These are phyloP conservation scores for Zaprionus camerounensis DNA, from an alignment of 1,140 invertebrate genomes.

Conservation along the genomic window DNA sequence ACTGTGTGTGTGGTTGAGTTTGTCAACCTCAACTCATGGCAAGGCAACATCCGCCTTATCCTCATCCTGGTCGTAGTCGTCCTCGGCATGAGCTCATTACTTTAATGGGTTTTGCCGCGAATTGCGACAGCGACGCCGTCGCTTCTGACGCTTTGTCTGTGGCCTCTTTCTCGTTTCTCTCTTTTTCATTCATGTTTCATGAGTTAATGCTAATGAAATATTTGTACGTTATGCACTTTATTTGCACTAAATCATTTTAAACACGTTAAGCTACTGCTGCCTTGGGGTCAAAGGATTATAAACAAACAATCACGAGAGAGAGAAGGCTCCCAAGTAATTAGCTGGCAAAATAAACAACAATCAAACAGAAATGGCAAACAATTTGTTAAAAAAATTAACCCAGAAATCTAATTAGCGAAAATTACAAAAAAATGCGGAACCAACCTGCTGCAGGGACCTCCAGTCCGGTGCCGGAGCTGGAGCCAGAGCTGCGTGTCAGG, in stretches of 20 bases:
- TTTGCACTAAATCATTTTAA: slow-evolving; percentile 51
- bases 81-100: slow-evolving; percentile 74
- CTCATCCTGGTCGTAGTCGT: background rate
- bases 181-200: slow-evolving; percentile 23
- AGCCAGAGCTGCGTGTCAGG: slow-evolving; percentile 37
- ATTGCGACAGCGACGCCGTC: background rate
- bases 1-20: slow-evolving; percentile 39
- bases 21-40: slow-evolving; percentile 63
- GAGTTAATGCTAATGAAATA: slow-evolving; percentile 56
- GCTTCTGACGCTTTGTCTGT: slow-evolving; percentile 21
- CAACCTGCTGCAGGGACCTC: background rate
- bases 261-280: background rate
- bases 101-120: slow-evolving; percentile 65
- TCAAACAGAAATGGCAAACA: slow-evolving; percentile 53
- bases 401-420: slow-evolving; percentile 80
- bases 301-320: slow-evolving; percentile 29
- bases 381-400: slow-evolving; percentile 66
- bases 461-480: background rate
- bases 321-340: slow-evolving; percentile 56
- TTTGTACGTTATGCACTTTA: slow-evolving; percentile 49
- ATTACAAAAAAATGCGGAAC: slow-evolving; percentile 24
- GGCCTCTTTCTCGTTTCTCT: slow-evolving; percentile 30
- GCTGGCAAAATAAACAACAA: slow-evolving; percentile 64
- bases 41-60: slow-evolving; percentile 29
- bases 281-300: slow-evolving; percentile 41